Conservation (phyloP, 2,797 vertebrate species). For the Sebastolobus altivelis region DNA sequence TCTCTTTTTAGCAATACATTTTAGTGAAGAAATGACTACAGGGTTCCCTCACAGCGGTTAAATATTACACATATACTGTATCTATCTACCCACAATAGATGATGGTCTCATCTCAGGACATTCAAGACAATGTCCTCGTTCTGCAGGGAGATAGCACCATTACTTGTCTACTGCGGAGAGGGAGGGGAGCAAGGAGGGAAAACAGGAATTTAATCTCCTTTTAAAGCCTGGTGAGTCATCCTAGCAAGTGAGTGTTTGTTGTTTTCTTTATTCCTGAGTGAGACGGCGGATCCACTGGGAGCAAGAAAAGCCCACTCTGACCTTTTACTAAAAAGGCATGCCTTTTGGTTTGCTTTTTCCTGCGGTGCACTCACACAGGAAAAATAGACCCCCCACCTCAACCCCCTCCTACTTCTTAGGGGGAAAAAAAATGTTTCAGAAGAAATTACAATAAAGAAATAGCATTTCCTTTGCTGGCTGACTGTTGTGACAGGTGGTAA, state of each 20-base stretch:
- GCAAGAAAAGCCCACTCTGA: conserved; percentile 67
- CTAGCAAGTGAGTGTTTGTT: conserved; percentile 52
- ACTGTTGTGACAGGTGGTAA: conserved; percentile 58
- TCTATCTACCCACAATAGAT: conserved; percentile 18
- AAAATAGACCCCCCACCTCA: conserved; percentile 9
- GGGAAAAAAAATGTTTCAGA: conserved; percentile 21
- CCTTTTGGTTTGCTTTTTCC: conserved; percentile 45
- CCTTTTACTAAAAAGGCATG: conserved; percentile 71
- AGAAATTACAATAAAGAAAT: conserved; percentile 45
- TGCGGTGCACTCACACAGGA: conserved; percentile 33
- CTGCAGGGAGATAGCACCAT: conserved; percentile 47
- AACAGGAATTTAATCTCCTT: conserved; percentile 69
- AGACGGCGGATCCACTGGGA: conserved; percentile 59
- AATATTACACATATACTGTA: conserved; percentile 20
- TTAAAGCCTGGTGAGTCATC: conserved; percentile 69
- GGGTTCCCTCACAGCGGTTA: neutral
- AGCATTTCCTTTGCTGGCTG: conserved; percentile 44
- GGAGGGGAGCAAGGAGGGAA: neutral
- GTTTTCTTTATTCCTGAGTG: conserved; percentile 62
- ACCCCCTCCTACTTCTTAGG: neutral
- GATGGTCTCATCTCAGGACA: conserved; percentile 32
- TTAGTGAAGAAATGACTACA: neutral
- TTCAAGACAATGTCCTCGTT: conserved; percentile 39
- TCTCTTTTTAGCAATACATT: conserved; percentile 8
- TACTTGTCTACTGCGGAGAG: conserved; percentile 31